Conservation (phyloP, 2,797 vertebrate genomes). For the Alectoris magna region DNA sequence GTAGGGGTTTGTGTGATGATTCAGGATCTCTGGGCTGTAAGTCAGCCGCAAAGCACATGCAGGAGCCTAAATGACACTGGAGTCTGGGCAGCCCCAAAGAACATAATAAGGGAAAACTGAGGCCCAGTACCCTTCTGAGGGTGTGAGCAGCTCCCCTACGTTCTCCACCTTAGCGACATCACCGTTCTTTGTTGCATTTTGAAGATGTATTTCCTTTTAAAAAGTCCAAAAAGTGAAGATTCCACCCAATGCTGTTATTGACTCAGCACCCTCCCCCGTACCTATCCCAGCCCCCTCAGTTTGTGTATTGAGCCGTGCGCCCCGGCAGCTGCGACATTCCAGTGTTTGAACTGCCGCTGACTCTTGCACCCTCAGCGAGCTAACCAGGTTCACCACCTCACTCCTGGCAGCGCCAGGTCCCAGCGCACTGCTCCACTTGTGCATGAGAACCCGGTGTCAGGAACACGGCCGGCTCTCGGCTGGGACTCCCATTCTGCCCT, state of each 20-base stretch:
- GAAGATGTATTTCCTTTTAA: constrained; percentile 54
- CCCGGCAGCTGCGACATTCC: constrained; percentile 84
- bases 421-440: constrained; percentile 75
- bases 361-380: constrained; percentile 71
- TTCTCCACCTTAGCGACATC: constrained; percentile 34
- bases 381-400: constrained; percentile 59
- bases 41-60: constrained; percentile 72
- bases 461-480: constrained; percentile 72
- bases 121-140: constrained; percentile 21
- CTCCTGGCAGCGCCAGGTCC: constrained; percentile 61
- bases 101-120: constrained; percentile 54
- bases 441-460: constrained; percentile 82
- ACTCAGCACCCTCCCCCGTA: constrained; percentile 39
- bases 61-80: constrained; percentile 55
- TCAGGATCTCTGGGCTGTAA: constrained; percentile 66
- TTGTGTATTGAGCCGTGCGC: constrained; percentile 70
- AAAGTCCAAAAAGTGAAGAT: constrained; percentile 50
- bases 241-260: constrained; percentile 22
- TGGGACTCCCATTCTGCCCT: constrained; percentile 33
- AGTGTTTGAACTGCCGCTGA: constrained; percentile 66
- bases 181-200: constrained; percentile 59
- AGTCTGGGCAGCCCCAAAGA: constrained; percentile 63
- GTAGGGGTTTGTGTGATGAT: constrained; percentile 60
- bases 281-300: constrained; percentile 52
- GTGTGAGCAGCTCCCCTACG: constrained; percentile 9